These are phyloP conservation scores for Chrysopa pallens DNA, from an alignment of 1,140 invertebrate species.

Conservation along the genomic window DNA sequence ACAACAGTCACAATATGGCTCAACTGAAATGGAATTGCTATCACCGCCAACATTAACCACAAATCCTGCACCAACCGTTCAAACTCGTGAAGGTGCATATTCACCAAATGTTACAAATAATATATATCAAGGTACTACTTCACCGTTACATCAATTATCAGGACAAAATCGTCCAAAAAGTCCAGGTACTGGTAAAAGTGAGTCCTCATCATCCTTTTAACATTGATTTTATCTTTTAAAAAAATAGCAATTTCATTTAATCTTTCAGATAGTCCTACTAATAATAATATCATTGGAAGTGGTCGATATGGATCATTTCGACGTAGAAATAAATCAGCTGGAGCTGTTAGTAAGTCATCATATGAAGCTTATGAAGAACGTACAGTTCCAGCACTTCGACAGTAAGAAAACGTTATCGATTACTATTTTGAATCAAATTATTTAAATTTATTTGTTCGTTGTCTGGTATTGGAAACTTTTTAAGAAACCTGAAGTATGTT, in stretches of 20 bases:
- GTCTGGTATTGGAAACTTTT: too few species aligned
- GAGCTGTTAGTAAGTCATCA: conserved; percentile 44
- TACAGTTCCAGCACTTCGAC: conserved; percentile 59
- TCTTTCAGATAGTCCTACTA: conserved; percentile 14
- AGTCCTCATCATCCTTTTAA: not conserved
- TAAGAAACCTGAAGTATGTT: too few species aligned
- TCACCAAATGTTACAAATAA: not conserved
- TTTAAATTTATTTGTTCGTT: too few species aligned
- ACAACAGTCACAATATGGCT: not conserved
- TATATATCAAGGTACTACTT: conserved; percentile 11
- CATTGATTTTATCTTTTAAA: too few species aligned
- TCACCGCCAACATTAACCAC: conserved; percentile 15
- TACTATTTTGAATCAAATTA: not conserved
- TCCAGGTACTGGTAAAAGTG: conserved; percentile 12
- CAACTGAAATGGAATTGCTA: conserved; percentile 6
- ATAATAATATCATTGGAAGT: not conserved
- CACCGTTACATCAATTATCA: conserved; percentile 24
- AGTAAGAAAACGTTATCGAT: conserved; percentile 32
- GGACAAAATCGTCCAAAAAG: conserved; percentile 13
- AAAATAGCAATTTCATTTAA: not conserved
- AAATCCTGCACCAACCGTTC: not conserved
- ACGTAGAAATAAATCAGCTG: conserved; percentile 55
- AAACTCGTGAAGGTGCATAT: not conserved
- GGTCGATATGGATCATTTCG: conserved; percentile 36
- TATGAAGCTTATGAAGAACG: conserved; percentile 77